Base-by-base conservation (phyloP, 2,888 invertebrate genomes). In the Harpalus rufipes region DNA sequence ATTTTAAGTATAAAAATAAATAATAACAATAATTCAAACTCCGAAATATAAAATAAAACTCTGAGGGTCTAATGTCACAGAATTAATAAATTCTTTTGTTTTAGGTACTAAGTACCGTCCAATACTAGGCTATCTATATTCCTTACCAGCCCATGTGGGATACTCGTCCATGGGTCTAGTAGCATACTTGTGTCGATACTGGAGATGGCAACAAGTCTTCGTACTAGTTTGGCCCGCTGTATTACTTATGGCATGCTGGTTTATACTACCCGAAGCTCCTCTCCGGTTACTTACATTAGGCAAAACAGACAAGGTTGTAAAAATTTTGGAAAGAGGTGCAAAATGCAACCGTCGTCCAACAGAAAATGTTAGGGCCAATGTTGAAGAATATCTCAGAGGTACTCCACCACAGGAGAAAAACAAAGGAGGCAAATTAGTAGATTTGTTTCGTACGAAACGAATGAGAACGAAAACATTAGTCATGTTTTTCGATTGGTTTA, bases 401-500 rank as follows among this genome's bases (percentile, higher is more conserved):
- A 12, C 0, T 10, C 8, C 44, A 51, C 2, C 10, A 12, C 0
- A 51, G 2, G 44, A 2, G 0, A 1, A 10, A 8, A 4, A 0
- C 12, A 5, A 16, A 16, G 72, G 88, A 96, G 74, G 1, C 94
- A 0, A 95, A 95, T 87, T 90, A 96, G 21, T 93, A 96, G 88
- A 92, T 94, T 10, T 95, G 95, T 0, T 94, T 95, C 41, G 41
- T 16, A 74, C 74, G n/a, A 32, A n/a, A 0, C 93, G 94, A 81
- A 92, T 96, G 90, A 92, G 96, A 41, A 89, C 92, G 39, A 95
- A 96, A 88, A 96, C 96, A 0, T 88, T 96, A 1, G 94, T 94
- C 51, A 95, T 96, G 88, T 94, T 94, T 87, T 95, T 94, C 89
- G 95, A 95, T 89, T 97, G 97, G 97, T 92, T 96, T 82, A 96